A percentile compares a stretch with the other conserved stretches of the same genome.
Evolutionary conservation across 2,113 vertebrate genomes (phyloP).

Genomic region (Microcebus tavaratra): DNA sequence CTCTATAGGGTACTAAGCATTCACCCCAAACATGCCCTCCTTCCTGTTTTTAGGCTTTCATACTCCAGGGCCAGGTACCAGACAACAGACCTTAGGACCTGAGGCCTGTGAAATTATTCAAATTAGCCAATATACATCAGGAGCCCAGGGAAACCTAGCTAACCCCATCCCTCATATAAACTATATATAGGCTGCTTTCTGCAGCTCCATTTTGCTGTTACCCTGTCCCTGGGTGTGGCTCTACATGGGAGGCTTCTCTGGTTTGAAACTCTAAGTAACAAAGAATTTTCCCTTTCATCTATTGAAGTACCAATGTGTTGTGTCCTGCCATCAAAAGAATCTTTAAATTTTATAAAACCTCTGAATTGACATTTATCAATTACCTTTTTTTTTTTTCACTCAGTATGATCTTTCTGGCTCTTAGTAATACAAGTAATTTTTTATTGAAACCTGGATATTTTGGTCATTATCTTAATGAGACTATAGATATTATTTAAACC

Average conservation of each 20-base stretch:
- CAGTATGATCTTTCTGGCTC: background rate
- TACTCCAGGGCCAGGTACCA: too few relatives aligned
- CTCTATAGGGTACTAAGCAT: background rate
- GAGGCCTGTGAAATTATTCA: background rate
- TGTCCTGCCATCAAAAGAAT: background rate
- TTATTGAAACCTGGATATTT: background rate
- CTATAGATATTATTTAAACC: background rate
- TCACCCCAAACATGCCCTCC: background rate
- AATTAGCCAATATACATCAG: background rate
- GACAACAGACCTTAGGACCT: background rate
- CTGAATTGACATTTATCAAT: background rate
- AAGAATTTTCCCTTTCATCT: background rate
- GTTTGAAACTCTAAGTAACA: background rate
- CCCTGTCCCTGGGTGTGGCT: too few relatives aligned
- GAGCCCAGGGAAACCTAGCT: background rate
- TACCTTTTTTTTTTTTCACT: background rate
- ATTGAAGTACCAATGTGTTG: background rate
- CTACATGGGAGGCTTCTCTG: background rate
- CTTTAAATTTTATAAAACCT: background rate
- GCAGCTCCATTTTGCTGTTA: background rate
- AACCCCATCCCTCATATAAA: too few relatives aligned
- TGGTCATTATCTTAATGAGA: background rate
- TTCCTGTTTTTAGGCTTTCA: background rate
- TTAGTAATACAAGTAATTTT: background rate
- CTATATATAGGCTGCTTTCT: background rate